phyloP scores from a whole-genome alignment of 2,888 invertebrate species.

The Gortyna flavago region DNA sequence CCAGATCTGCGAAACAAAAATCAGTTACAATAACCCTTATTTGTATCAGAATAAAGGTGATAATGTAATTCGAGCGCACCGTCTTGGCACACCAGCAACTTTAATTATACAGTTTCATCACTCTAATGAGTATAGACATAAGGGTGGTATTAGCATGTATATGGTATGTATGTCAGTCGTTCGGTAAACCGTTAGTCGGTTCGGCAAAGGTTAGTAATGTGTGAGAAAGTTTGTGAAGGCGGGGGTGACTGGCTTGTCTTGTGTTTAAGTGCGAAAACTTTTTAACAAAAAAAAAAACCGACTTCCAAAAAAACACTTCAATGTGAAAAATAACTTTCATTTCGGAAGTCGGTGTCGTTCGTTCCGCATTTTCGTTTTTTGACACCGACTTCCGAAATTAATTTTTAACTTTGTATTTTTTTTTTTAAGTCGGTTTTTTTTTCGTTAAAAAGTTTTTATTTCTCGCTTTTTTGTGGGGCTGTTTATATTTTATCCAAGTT shows the following conservation, averaged over 20 bases:
- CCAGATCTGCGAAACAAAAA: slow-evolving; percentile 21
- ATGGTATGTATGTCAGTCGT: slow-evolving; percentile 64
- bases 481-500: no score
- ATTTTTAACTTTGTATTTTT: no score
- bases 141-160: slow-evolving; percentile 46
- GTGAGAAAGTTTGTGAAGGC: slow-evolving; percentile 65
- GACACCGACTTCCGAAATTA: no score
- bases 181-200: slow-evolving; percentile 61
- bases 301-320: no score
- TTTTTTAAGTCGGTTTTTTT: no score
- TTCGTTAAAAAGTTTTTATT: no score
- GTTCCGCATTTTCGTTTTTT: no score
- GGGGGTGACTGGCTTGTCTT: slow-evolving; percentile 46
- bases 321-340: no score
- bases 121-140: slow-evolving; percentile 20
- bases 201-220: slow-evolving; percentile 58
- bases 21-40: slow-evolving; percentile 28
- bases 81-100: slow-evolving; percentile 13
- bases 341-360: no score
- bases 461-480: no score
- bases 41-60: slow-evolving; percentile 24
- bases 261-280: slow-evolving; percentile 24
- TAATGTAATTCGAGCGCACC: slow-evolving; percentile 12
- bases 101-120: slow-evolving; percentile 22
- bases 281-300: no score